These are phyloP conservation scores for Phocides pigmalion DNA, from an alignment of 1,140 invertebrate genomes.

Conservation along the genomic window DNA sequence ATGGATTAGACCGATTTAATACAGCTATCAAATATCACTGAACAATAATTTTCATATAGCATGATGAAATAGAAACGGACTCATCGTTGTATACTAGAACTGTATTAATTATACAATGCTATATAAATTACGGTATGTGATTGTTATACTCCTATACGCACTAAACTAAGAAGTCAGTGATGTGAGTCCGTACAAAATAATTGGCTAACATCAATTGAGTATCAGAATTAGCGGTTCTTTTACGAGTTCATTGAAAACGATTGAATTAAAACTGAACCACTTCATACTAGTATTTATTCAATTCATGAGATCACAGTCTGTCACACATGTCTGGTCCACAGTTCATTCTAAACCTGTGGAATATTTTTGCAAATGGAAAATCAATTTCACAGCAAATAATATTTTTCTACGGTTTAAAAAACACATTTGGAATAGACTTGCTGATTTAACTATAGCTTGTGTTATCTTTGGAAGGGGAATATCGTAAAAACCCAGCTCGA, in stretches of 20 bases:
- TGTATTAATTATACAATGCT: no score
- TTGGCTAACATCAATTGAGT: slow-evolving; percentile 12
- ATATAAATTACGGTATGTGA: no score
- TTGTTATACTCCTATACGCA: neutral
- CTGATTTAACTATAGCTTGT: neutral
- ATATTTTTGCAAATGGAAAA: neutral
- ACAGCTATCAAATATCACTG: neutral
- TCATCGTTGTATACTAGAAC: no score
- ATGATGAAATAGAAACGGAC: no score
- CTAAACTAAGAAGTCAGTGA: neutral
- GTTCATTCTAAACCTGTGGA: slow-evolving; percentile 2
- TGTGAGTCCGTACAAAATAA: slow-evolving; percentile 4
- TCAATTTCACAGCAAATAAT: neutral
- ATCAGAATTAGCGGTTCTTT: slow-evolving; percentile 21
- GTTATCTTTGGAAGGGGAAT: neutral
- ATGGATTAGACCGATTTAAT: neutral
- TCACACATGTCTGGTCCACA: neutral
- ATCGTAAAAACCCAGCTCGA: neutral
- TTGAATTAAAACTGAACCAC: slow-evolving; percentile 14
- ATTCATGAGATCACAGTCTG: slow-evolving; percentile 17
- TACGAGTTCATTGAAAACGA: slow-evolving; percentile 20
- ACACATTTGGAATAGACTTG: neutral
- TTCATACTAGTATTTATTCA: slow-evolving; percentile 8
- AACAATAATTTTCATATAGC: neutral
- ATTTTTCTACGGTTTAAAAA: neutral